Conservation (phyloP, 2,888 invertebrate genomes). For the Andrena hattorfiana region DNA sequence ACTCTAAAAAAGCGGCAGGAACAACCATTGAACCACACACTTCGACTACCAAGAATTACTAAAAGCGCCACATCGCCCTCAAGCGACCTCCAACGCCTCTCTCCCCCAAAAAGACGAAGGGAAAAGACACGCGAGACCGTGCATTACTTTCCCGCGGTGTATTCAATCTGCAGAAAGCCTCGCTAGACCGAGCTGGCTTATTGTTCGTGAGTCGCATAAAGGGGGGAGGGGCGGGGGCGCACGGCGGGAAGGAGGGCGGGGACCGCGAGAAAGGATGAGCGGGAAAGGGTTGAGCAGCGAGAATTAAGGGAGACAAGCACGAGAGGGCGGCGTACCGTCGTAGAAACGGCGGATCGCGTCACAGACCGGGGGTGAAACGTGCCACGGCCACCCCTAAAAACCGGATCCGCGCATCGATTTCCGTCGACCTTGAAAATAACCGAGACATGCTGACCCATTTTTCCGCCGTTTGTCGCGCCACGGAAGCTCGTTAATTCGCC, state of each 20-base stretch:
- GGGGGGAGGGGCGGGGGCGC: background rate
- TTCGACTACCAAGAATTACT: slow-evolving; percentile 29
- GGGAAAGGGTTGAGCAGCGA: slow-evolving; percentile 27
- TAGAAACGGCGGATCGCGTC: slow-evolving; percentile 20
- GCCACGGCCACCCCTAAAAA: slow-evolving; percentile 37
- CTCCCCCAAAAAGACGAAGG: slow-evolving; percentile 18
- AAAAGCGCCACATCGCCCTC: slow-evolving; percentile 23
- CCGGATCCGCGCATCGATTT: slow-evolving; percentile 58
- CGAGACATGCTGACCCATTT: slow-evolving; percentile 68
- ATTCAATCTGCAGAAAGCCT: slow-evolving; percentile 73
- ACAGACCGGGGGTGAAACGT: background rate
- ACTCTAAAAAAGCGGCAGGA: background rate
- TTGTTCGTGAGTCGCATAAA: slow-evolving; percentile 56
- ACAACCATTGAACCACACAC: slow-evolving; percentile 5
- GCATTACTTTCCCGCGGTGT: slow-evolving; percentile 66
- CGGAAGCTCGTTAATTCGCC: slow-evolving; percentile 54
- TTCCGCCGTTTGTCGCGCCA: slow-evolving; percentile 50
- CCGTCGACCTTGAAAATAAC: slow-evolving; percentile 65
- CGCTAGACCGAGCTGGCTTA: slow-evolving; percentile 64
- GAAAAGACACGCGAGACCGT: slow-evolving; percentile 47
- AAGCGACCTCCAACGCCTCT: background rate
- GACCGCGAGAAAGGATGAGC: slow-evolving; percentile 19
- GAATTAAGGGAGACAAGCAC: slow-evolving; percentile 44
- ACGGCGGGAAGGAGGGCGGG: background rate
- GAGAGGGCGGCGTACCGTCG: slow-evolving; percentile 2